phyloP scores from a whole-genome alignment of 2,113 vertebrate genomes.

The Rousettus leschenaultii region DNA sequence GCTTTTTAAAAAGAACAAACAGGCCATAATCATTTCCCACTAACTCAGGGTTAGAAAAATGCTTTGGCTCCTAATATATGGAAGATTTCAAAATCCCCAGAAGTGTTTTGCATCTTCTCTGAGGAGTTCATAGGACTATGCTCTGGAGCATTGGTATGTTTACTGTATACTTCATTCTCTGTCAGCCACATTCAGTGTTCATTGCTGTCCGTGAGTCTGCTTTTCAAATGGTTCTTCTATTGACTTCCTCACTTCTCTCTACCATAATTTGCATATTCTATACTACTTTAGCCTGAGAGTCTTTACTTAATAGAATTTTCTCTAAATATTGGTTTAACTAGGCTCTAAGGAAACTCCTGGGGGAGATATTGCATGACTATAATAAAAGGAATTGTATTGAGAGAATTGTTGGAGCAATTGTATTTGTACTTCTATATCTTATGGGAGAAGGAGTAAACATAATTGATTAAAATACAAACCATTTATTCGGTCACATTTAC shows the following conservation, averaged over 20 bases:
- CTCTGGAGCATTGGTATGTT: background rate
- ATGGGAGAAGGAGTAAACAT: background rate
- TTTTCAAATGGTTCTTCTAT: background rate
- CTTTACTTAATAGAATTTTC: constrained; percentile 44
- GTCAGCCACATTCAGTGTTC: background rate
- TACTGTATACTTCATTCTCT: background rate
- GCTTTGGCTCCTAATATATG: background rate
- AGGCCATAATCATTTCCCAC: background rate
- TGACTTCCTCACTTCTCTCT: background rate
- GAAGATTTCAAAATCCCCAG: background rate
- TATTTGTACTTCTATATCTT: background rate
- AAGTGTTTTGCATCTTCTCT: background rate
- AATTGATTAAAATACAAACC: background rate
- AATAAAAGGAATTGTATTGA: background rate
- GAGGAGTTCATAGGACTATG: background rate
- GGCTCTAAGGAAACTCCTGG: background rate
- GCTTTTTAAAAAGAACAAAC: background rate
- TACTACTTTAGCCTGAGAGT: background rate
- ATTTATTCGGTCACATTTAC: background rate
- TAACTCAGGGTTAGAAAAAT: background rate
- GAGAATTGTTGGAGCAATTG: constrained; percentile 30
- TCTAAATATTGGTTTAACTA: constrained; percentile 40
- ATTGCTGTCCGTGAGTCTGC: background rate
- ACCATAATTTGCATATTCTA: constrained; percentile 1
- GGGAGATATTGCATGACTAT: background rate